These are phyloP conservation scores for Drosophila arizonae DNA, from an alignment of 1,140 invertebrate species.

Conservation along the genomic window DNA sequence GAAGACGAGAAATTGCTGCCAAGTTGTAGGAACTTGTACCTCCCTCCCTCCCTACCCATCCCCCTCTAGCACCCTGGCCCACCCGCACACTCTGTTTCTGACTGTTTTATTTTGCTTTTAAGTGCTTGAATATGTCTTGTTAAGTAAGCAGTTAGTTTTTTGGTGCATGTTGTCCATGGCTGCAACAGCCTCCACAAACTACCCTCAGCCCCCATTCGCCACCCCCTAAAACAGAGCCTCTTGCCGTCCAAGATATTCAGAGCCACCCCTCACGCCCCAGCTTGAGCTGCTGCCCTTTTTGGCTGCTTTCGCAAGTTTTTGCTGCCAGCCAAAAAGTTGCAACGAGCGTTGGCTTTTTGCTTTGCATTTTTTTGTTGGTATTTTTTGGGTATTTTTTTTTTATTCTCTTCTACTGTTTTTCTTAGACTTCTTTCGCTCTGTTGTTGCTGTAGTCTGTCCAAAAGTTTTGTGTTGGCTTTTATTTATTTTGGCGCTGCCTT, in stretches of 20 bases:
- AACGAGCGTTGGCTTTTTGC: conserved; percentile 28
- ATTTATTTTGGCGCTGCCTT: conserved; percentile 60
- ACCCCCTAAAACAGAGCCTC: not conserved
- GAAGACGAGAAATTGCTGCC: conserved; percentile 2
- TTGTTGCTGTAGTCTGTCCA: conserved; percentile 20
- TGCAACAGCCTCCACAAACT: conserved; percentile 13
- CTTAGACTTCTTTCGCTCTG: no score
- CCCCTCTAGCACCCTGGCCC: not conserved
- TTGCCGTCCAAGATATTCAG: not conserved
- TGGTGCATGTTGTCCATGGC: conserved; percentile 52
- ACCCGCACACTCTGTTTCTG: not conserved
- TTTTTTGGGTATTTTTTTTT: conserved; percentile 12
- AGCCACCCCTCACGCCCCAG: not conserved
- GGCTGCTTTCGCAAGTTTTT: conserved; percentile 46
- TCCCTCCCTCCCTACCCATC: not conserved
- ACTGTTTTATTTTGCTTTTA: conserved; percentile 75
- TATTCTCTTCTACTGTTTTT: conserved; percentile 15
- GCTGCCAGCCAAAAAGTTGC: conserved; percentile 64
- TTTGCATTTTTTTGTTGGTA: conserved; percentile 24
- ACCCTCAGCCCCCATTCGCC: not conserved
- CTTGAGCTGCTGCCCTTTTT: conserved; percentile 13
- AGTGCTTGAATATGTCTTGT: conserved; percentile 80
- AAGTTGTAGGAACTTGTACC: conserved; percentile 38
- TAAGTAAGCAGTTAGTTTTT: conserved; percentile 80
- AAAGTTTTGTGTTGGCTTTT: conserved; percentile 71